Evolutionary conservation across 2,888 invertebrate genomes (phyloP).

Genomic region (Brenthis ino): DNA sequence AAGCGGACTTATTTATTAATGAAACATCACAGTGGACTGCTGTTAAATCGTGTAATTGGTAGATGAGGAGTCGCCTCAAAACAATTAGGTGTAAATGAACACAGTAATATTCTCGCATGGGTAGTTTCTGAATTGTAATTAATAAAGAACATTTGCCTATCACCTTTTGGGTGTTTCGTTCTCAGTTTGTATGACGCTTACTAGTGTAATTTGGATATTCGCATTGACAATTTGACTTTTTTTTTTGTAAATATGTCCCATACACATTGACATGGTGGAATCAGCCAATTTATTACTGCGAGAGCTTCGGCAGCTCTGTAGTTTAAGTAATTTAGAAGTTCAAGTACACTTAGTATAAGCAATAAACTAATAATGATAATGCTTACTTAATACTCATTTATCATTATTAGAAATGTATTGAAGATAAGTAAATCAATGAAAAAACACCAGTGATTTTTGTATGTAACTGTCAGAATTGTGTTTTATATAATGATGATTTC

Average conservation of each 20-base stretch:
- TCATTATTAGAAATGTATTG: constrained; percentile 54
- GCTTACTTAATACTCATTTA: constrained; percentile 77
- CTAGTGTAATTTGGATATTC: constrained; percentile 60
- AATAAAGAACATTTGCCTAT: constrained; percentile 20
- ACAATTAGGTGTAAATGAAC: constrained; percentile 43
- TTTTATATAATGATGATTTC: constrained; percentile 30
- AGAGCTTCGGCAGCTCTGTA: constrained; percentile 46
- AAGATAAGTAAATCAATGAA: constrained; percentile 46
- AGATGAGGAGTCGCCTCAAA: constrained; percentile 52
- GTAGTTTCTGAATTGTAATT: constrained; percentile 33
- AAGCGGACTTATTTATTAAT: constrained; percentile 79
- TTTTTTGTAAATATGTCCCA: constrained; percentile 48
- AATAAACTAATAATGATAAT: constrained; percentile 71
- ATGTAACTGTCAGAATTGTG: constrained; percentile 35
- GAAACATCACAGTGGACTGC: constrained; percentile 74
- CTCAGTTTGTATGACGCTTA: constrained; percentile 63
- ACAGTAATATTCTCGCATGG: constrained; percentile 28
- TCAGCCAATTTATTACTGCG: constrained; percentile 24
- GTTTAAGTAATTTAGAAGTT: constrained; percentile 43
- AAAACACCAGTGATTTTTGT: constrained; percentile 32
- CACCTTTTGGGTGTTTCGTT: constrained; percentile 54
- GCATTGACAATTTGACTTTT: constrained; percentile 36
- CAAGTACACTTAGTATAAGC: constrained; percentile 62
- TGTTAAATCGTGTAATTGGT: constrained; percentile 45
- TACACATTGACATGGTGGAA: constrained; percentile 31